phyloP scores from a whole-genome alignment of 2,888 invertebrate species.

The Tachystola acroxantha region DNA sequence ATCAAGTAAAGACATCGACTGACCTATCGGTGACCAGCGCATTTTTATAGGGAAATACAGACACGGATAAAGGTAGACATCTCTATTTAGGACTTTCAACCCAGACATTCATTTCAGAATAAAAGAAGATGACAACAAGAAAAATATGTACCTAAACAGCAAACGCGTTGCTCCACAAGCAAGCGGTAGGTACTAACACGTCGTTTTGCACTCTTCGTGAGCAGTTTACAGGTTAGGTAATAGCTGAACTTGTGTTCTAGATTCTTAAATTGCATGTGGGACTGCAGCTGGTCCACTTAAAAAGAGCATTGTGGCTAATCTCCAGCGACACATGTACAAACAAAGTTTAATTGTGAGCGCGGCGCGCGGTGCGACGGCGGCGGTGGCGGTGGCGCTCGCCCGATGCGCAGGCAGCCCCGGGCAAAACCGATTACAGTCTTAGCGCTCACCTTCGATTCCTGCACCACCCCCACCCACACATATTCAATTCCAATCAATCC shows the following conservation, averaged over 20 bases:
- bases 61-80: too few species aligned
- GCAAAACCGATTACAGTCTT: slow-evolving; percentile 78
- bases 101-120: too few species aligned
- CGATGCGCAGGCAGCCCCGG: slow-evolving; percentile 52
- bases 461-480: slow-evolving; percentile 53
- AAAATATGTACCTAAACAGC: too few species aligned
- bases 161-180: too few species aligned
- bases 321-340: slow-evolving; percentile 76
- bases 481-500: slow-evolving; percentile 78
- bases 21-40: too few species aligned
- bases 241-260: slow-evolving; percentile 53
- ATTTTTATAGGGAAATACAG: too few species aligned
- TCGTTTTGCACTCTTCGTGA: background rate
- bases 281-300: slow-evolving; percentile 68
- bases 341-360: slow-evolving; percentile 76
- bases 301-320: slow-evolving; percentile 76
- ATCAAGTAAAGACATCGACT: too few species aligned
- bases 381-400: slow-evolving; percentile 16
- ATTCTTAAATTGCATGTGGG: slow-evolving; percentile 71
- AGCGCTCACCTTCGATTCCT: slow-evolving; percentile 75
- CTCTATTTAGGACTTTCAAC: too few species aligned
- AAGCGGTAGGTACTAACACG: background rate
- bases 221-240: slow-evolving; percentile 22
- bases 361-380: slow-evolving; percentile 18
- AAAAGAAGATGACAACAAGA: too few species aligned